Conservation (phyloP, 2,888 invertebrate genomes). For the Macaria notata region DNA sequence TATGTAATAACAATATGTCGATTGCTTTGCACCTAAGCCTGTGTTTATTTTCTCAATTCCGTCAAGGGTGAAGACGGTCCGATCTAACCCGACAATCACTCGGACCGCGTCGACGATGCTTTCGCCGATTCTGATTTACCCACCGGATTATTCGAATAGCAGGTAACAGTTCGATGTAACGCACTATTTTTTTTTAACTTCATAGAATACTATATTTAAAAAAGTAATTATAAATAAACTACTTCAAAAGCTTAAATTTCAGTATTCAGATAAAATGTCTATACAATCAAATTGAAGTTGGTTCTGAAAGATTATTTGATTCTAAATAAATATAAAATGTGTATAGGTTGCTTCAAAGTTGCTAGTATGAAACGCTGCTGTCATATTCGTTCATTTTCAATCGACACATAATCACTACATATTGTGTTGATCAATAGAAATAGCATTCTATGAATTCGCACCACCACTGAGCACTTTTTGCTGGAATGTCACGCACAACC, state of each 20-base stretch:
- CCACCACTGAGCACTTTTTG: conserved; percentile 34
- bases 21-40: conserved; percentile 74
- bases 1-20: conserved; percentile 52
- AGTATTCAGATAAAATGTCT: no score
- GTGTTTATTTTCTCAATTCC: conserved; percentile 64
- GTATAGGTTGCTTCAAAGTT: no score
- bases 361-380: not conserved
- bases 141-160: conserved; percentile 77
- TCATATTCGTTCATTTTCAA: conserved; percentile 5
- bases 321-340: no score
- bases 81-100: conserved; percentile 80
- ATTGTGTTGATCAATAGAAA: conserved; percentile 36
- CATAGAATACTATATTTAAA: conserved; percentile 33
- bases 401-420: not conserved
- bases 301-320: no score
- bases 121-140: conserved; percentile 81
- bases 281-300: no score
- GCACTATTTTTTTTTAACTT: conserved; percentile 34
- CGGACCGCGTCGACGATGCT: conserved; percentile 81
- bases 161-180: conserved; percentile 59
- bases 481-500: conserved; percentile 30
- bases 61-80: conserved; percentile 79
- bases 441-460: conserved; percentile 56
- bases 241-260: no score
- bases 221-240: no score